A percentile compares a stretch with the other conserved stretches of the same genome.
These are phyloP conservation scores for Strigops habroptila DNA, from an alignment of 2,113 vertebrate genomes.

Conservation along the genomic window DNA sequence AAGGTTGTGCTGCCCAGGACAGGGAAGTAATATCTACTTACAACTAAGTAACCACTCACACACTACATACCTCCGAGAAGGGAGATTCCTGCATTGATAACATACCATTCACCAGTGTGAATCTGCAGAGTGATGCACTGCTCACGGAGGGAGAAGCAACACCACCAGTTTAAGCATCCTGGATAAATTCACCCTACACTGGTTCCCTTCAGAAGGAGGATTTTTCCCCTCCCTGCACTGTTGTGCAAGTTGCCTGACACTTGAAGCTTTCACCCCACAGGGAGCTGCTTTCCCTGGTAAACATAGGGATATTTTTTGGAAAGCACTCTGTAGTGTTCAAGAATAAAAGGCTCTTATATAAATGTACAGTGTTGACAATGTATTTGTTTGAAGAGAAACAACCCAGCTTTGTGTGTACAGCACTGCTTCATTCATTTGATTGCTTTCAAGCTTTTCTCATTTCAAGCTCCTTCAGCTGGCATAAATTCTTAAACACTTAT, in stretches of 20 bases:
- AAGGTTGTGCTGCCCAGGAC: neutral
- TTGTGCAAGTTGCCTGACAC: neutral
- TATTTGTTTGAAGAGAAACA: slow-evolving; percentile 40
- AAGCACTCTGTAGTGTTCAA: neutral
- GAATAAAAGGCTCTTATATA: slow-evolving; percentile 46
- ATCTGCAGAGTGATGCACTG: neutral
- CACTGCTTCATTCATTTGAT: slow-evolving; percentile 17
- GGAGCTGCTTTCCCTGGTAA: neutral
- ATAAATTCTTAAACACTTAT: slow-evolving; percentile 37
- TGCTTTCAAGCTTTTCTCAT: slow-evolving; percentile 50
- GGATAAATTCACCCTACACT: neutral
- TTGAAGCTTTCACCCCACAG: slow-evolving; percentile 3
- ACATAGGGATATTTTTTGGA: neutral
- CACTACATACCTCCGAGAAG: neutral
- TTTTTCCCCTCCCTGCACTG: neutral
- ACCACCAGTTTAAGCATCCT: neutral
- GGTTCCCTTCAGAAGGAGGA: neutral
- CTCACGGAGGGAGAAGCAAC: neutral
- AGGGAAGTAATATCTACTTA: neutral
- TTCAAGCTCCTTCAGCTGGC: slow-evolving; percentile 27
- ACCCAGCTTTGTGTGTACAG: slow-evolving; percentile 29
- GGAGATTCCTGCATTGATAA: neutral
- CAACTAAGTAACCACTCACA: neutral
- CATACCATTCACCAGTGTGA: neutral
- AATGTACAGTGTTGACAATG: slow-evolving; percentile 26